These are phyloP conservation scores for Gastrophysa polygoni DNA, from an alignment of 2,888 invertebrate species.

Conservation along the genomic window DNA sequence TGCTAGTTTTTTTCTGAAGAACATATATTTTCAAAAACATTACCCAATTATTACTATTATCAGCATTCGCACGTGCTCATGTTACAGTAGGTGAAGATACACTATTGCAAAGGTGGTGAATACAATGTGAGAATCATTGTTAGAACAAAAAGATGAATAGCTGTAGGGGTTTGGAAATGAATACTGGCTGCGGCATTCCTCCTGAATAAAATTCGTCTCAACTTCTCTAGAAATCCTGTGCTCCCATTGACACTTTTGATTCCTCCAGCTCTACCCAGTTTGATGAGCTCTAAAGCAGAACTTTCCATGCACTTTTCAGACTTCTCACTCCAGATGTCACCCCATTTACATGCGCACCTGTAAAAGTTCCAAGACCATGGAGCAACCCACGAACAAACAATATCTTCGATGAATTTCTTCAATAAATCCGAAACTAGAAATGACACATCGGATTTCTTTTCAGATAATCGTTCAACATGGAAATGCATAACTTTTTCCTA, in stretches of 20 bases:
- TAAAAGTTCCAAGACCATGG: conserved; percentile 9
- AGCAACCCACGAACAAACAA: no score
- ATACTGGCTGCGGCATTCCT: background rate
- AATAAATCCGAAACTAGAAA: background rate
- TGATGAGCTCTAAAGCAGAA: conserved; percentile 44
- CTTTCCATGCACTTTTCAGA: conserved; percentile 46
- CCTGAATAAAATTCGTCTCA: conserved; percentile 10
- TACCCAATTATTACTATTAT: no score
- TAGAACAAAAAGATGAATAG: background rate
- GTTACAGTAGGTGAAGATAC: no score
- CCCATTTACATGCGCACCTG: conserved; percentile 62
- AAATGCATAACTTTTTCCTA: no score
- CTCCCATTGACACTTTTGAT: conserved; percentile 1
- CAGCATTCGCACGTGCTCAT: no score
- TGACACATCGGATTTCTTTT: no score
- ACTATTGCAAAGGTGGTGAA: no score
- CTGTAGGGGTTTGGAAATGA: background rate
- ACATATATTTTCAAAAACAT: no score
- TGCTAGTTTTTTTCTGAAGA: no score
- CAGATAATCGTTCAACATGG: no score
- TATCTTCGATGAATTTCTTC: no score
- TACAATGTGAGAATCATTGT: no score
- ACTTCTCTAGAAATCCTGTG: background rate
- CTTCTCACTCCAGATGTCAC: conserved; percentile 51
- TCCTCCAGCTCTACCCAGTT: conserved; percentile 36